A percentile compares a stretch with the other conserved stretches of the same genome.
Evolutionary conservation across 2,797 vertebrate species (phyloP).

Genomic region (Siniperca undulata): DNA sequence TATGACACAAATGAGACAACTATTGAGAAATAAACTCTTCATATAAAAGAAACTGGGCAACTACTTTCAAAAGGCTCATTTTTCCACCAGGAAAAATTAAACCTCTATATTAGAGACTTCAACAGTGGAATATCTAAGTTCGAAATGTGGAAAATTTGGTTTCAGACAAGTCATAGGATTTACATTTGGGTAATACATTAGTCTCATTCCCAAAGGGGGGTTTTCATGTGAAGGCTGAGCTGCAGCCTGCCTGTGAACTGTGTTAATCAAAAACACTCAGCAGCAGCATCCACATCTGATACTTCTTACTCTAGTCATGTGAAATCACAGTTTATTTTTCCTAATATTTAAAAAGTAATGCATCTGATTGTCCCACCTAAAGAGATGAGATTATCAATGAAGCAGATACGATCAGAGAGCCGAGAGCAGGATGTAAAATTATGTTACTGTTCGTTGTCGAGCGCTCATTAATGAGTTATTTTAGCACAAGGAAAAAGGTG

Average conservation of each 20-base stretch:
- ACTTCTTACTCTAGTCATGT: neutral
- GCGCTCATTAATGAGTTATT: too few species aligned
- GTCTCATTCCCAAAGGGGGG: constrained; percentile 36
- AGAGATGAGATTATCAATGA: neutral
- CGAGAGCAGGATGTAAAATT: neutral
- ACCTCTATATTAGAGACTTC: neutral
- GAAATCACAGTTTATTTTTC: neutral
- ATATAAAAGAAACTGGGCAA: neutral
- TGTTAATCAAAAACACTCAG: constrained; percentile 52
- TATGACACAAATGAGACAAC: neutral
- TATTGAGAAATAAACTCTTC: neutral
- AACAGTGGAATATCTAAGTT: constrained; percentile 13
- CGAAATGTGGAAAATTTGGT: constrained; percentile 64
- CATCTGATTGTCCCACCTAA: neutral
- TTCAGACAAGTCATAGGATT: constrained; percentile 54
- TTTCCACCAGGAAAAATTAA: constrained; percentile 30
- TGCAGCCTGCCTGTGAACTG: constrained; percentile 40
- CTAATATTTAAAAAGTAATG: neutral
- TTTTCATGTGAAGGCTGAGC: constrained; percentile 46
- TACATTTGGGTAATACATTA: constrained; percentile 63
- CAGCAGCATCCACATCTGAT: neutral
- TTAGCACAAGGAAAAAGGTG: neutral
- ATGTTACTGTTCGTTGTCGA: neutral
- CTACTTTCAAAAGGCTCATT: neutral
- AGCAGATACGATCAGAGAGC: neutral